Percentiles rank a stretch among this genome's conserved stretches.
phyloP scores from a whole-genome alignment of 2,113 vertebrate genomes.

The Oreochromis niloticus region DNA sequence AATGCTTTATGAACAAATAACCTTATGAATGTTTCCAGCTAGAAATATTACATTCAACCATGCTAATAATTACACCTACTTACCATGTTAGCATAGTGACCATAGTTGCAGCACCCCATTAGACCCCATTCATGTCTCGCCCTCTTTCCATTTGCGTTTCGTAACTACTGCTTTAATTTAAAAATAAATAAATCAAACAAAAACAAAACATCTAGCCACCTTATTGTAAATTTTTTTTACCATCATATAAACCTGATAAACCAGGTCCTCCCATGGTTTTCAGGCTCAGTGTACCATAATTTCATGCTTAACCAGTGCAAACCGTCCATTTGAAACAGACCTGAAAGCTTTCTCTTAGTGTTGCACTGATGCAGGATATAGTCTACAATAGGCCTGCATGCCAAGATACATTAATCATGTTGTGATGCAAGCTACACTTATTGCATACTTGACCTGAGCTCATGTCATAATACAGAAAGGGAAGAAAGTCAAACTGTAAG shows the following conservation, averaged over 20 bases:
- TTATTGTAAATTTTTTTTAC: neutral
- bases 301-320: neutral
- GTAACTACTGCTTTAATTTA: neutral
- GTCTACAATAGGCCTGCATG: neutral
- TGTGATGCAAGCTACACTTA: neutral
- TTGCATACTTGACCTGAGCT: neutral
- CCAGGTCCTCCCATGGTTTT: neutral
- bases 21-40: neutral
- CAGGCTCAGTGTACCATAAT: neutral
- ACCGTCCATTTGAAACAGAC: neutral
- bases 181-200: neutral
- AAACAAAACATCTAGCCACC: neutral
- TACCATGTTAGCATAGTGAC: neutral
- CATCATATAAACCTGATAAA: neutral
- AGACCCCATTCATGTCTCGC: neutral
- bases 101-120: neutral
- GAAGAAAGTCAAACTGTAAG: neutral
- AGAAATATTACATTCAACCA: neutral
- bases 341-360: neutral
- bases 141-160: neutral
- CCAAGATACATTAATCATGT: neutral
- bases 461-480: neutral
- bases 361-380: neutral
- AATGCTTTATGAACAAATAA: too few species aligned
- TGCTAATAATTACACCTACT: neutral